Evolutionary conservation across 37 sponge, comb jelly and placozoan genomes (phyloP).

Genomic region (Hexactinellida sp.): DNA sequence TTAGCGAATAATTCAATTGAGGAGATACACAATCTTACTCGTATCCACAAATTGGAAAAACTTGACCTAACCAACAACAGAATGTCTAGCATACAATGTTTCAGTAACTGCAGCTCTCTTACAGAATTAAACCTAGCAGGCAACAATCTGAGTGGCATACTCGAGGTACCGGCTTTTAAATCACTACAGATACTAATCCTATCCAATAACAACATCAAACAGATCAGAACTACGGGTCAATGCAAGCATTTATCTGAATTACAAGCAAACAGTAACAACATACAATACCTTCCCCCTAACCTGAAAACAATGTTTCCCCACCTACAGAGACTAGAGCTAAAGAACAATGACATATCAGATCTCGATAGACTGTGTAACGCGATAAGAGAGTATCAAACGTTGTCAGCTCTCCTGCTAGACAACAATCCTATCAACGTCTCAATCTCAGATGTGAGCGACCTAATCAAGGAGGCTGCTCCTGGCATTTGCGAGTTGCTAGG

Average conservation of each 20-base stretch:
- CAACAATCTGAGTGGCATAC: not conserved
- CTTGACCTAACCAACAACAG: constrained; percentile 26
- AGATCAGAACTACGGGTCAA: not conserved
- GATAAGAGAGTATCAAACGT: not conserved
- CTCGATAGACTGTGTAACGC: not conserved
- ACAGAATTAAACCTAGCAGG: constrained; percentile 21
- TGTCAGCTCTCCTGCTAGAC: not conserved
- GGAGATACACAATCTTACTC: not conserved
- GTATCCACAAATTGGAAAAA: not conserved
- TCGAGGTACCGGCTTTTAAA: not conserved
- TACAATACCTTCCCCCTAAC: not conserved
- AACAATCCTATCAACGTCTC: not conserved
- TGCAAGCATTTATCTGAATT: not conserved
- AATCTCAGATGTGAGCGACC: not conserved
- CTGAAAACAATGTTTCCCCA: not conserved
- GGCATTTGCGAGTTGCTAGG: not conserved
- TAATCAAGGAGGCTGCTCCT: not conserved
- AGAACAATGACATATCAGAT: not conserved
- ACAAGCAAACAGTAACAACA: not conserved
- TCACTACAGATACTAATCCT: not conserved
- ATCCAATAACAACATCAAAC: not conserved
- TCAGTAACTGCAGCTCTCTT: not conserved
- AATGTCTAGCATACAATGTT: constrained; percentile 7
- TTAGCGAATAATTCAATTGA: not conserved
- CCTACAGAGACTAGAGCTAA: not conserved